Conservation (phyloP, 2,888 invertebrate genomes). For the Vanessa cardui region DNA sequence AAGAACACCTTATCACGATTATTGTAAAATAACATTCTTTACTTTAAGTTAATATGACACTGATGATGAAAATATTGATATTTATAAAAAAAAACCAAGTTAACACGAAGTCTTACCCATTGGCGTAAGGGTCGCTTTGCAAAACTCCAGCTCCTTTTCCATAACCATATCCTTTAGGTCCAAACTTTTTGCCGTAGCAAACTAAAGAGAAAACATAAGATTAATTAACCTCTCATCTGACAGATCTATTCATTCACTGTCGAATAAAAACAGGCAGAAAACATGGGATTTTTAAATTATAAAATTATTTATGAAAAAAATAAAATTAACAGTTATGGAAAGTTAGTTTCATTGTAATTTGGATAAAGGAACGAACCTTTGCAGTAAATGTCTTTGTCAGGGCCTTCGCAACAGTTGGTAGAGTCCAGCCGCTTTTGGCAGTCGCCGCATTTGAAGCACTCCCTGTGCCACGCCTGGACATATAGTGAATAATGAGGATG, state of each 20-base stretch:
- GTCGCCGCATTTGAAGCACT: slow-evolving; percentile 96
- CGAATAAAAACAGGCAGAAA: neutral
- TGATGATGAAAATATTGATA: too few relatives aligned
- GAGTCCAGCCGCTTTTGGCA: slow-evolving; percentile 95
- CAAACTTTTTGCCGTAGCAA: slow-evolving; percentile 98
- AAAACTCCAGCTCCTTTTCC: slow-evolving; percentile 97
- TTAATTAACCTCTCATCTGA: slow-evolving; percentile 39
- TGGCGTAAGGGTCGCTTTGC: slow-evolving; percentile 93
- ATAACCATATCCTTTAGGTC: slow-evolving; percentile 98
- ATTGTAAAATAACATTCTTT: too few relatives aligned
- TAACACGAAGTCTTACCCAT: slow-evolving; percentile 85
- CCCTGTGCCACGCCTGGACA: slow-evolving; percentile 94
- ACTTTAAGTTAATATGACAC: too few relatives aligned
- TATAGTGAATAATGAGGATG: slow-evolving; percentile 70
- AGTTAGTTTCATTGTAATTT: slow-evolving; percentile 31
- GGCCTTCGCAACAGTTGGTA: slow-evolving; percentile 95
- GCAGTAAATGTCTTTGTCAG: slow-evolving; percentile 98
- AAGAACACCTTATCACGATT: too few relatives aligned
- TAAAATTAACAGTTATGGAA: slow-evolving; percentile 20
- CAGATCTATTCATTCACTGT: neutral
- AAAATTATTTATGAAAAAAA: slow-evolving; percentile 11
- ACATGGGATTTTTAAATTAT: slow-evolving; percentile 6
- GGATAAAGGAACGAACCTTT: slow-evolving; percentile 87
- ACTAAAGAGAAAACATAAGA: slow-evolving; percentile 83
- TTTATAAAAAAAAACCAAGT: neutral